Base-by-base conservation (phyloP, 2,888 invertebrate genomes). In the Petrolisthes manimaculis region DNA sequence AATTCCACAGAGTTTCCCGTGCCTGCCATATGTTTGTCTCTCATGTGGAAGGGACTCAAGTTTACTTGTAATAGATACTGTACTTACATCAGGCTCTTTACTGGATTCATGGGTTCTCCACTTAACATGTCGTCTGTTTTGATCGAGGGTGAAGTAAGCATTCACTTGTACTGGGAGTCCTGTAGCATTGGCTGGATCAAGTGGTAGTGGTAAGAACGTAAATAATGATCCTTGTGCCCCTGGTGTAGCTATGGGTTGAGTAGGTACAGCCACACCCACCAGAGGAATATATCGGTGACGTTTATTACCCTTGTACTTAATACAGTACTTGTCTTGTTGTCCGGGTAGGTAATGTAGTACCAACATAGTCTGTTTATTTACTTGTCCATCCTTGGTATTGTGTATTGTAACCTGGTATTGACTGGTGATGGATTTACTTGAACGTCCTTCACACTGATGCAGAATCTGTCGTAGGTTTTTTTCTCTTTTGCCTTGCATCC, bases 121-220 rank as follows among this genome's bases (percentile, higher is more conserved):
- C 51, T 86, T 86, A n/a, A 86, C 86, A 51, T 86, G 86, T 78
- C 86, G 80, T 37, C 86, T 24, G 37, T 86, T 86, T 37, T 86
- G 86, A 54, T 56, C 55, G 67, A 86, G 86, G 24, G 71, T 51
- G 56, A 86, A 86, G 61, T 71, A 53, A 3, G 80, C 86, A 69
- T 81, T 80, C 51, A 86, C 74, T 24, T 86, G 86, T 54, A 86
- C 56, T 6, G 86, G 86, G 9, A 86, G 81, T 55, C 21, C 37
- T 12, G 86, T 86, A 18, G 80, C 37, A 81, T 81, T 86, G 86
- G 56, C 61, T 4, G 71, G n/a, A 18, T 81, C 86, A 1, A 61
- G 37, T 6, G 86, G 86, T 9, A 86, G 61, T 5, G 86, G 86
- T 5, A 86, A 81, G 54, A 86, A 86, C 51, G 80, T 69, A 61